Conservation (phyloP, 2,888 invertebrate genomes). For the Scelioninae gen. 1 region DNA sequence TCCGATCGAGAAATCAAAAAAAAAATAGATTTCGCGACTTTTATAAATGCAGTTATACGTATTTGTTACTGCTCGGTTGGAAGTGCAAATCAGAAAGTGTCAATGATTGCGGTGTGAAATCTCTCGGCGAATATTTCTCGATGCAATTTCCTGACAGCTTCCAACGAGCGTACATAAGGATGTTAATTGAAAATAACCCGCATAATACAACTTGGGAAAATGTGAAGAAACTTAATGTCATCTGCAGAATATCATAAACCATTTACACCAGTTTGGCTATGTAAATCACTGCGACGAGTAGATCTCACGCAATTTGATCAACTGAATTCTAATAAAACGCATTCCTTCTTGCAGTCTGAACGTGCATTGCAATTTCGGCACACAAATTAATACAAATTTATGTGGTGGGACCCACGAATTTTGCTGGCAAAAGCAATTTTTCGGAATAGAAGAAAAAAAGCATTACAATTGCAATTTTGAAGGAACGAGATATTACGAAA, state of each 20-base stretch:
- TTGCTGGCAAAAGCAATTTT: no score
- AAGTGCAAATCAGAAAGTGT: constrained; percentile 2
- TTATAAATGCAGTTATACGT: not conserved
- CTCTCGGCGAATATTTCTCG: not conserved
- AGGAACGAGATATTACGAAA: no score
- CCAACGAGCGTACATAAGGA: not conserved
- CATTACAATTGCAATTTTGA: no score
- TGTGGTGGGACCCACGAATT: no score
- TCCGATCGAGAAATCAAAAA: constrained; percentile 20
- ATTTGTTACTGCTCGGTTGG: not conserved
- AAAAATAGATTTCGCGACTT: constrained; percentile 5
- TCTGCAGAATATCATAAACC: constrained; percentile 18
- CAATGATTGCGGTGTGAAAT: not conserved
- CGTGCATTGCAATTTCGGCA: not conserved
- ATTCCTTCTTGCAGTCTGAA: not conserved
- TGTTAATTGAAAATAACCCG: constrained; percentile 19
- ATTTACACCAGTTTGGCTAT: constrained; percentile 11
- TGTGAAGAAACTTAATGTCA: constrained; percentile 14
- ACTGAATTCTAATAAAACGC: not conserved
- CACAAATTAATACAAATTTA: not conserved
- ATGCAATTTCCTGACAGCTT: not conserved
- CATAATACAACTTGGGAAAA: constrained; percentile 19
- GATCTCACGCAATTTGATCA: constrained; percentile 1
- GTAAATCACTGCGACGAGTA: constrained; percentile 9
- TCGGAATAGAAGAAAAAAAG: no score